Conservation (phyloP, 2,113 vertebrate species). For the Noctilio leporinus region DNA sequence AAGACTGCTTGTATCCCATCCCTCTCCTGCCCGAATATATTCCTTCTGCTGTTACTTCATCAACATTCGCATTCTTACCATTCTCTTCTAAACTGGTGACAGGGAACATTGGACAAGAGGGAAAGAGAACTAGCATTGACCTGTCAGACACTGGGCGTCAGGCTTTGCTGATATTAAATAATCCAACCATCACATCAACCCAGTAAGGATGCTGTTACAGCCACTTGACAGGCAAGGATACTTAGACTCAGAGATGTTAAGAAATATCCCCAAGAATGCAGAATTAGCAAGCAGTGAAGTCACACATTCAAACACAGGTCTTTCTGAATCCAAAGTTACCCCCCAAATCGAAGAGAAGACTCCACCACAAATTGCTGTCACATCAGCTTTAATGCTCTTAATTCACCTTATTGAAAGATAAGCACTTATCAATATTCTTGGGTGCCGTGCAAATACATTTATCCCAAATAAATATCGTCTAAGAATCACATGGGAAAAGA, state of each 20-base stretch:
- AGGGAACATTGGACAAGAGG: not conserved
- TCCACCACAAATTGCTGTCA: not conserved
- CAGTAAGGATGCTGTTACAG: not conserved
- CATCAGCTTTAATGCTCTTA: not conserved
- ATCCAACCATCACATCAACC: not conserved
- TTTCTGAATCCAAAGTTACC: not conserved
- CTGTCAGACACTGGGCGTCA: not conserved
- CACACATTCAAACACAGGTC: not conserved
- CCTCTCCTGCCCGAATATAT: rapidly evolving
- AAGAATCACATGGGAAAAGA: not conserved
- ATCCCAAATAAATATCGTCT: not conserved
- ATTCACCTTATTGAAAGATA: not conserved
- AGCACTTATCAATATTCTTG: not conserved
- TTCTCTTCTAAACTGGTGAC: not conserved
- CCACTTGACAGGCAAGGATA: not conserved
- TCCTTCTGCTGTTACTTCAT: not conserved
- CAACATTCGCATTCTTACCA: not conserved
- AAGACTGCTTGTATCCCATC: not conserved
- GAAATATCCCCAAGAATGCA: not conserved
- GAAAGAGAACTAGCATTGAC: not conserved
- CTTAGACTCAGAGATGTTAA: not conserved
- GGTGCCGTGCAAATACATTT: not conserved
- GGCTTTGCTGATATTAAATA: not conserved
- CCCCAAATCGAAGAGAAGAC: not conserved
- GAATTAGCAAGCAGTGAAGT: not conserved